A percentile compares a stretch with the other conserved stretches of the same genome.
Evolutionary conservation across 2,113 vertebrate species (phyloP).

Genomic region (Mobula birostris): DNA sequence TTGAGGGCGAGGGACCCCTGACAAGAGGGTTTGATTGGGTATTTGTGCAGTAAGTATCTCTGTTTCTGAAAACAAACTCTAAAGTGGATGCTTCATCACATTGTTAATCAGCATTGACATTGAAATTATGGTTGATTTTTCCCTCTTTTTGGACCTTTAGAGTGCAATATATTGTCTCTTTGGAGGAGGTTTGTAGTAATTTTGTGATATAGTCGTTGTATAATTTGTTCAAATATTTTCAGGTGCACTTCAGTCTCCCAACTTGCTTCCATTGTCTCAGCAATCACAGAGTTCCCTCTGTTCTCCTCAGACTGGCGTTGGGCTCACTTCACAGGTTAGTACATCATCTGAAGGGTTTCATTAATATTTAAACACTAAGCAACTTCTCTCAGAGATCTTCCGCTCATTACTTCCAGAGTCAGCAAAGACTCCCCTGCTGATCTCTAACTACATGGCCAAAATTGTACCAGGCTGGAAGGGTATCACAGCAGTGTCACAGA

Average conservation of each 20-base stretch:
- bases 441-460: background rate
- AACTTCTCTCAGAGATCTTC: background rate
- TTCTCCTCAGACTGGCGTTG: slow-evolving; percentile 80
- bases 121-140: too few species aligned
- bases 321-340: slow-evolving; percentile 83
- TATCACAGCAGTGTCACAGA: background rate
- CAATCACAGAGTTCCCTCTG: slow-evolving; percentile 77
- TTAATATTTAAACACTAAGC: background rate
- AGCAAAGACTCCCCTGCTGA: background rate
- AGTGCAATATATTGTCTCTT: background rate
- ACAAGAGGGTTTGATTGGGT: too few species aligned
- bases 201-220: background rate
- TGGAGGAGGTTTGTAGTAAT: background rate
- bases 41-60: too few species aligned
- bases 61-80: too few species aligned
- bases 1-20: too few species aligned
- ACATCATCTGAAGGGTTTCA: background rate
- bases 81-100: too few species aligned
- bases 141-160: background rate
- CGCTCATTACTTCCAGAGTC: background rate
- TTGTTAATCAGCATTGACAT: too few species aligned
- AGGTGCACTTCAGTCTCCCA: slow-evolving; percentile 70
- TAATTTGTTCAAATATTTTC: background rate
- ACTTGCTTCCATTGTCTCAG: slow-evolving; percentile 73
- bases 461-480: background rate